Evolutionary conservation across 2,888 invertebrate species (phyloP), one percentile per base, ranked within the genome.

Genomic region (Drosophila mayaguana): DNA sequence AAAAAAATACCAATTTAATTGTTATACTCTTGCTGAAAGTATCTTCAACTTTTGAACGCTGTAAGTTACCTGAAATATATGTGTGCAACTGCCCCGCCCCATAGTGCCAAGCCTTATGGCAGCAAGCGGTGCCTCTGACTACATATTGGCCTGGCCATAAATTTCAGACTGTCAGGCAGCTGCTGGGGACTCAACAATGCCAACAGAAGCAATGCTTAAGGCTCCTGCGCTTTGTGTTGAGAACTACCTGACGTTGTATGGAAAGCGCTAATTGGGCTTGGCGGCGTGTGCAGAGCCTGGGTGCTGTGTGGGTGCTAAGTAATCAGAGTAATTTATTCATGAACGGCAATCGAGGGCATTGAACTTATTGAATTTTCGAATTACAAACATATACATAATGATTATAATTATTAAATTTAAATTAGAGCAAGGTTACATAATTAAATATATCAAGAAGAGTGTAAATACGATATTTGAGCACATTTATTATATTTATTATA

Each of bases 151-250:
- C 85, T 64, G 80, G 80, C 72, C 78, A 85, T 85, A 85, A 88
- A 85, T 85, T 87, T 85, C 68, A 65, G 78, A 68, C 78, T 83
- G 81, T 83, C 86, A 81, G 80, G 54, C 72, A 67, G 69, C 55
- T 69, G 51, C 22, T 22, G 74, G 63, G 75, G 72, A 67, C 68
- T 53, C 53, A 60, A 28, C 56, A 36, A 45, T 22, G 51, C 43
- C 48, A 42, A 45, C 63, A 66, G 42, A 42, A 65, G 50, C 48
- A 64, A 40, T 40, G 40, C 40, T 18, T 38, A 36, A 59, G 74
- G 34, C 43, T 22, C 50, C 63, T 61, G 32, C 50, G 57, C 61
- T 25, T 28, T 64, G 65, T 50, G 48, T 51, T 57, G 62, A 62
- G 83, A 81, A 84, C 83, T 79, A 79, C 75, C 79, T 70, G 77